These are phyloP conservation scores for Ophion obscuratus DNA, from an alignment of 2,888 invertebrate species.

Conservation along the genomic window DNA sequence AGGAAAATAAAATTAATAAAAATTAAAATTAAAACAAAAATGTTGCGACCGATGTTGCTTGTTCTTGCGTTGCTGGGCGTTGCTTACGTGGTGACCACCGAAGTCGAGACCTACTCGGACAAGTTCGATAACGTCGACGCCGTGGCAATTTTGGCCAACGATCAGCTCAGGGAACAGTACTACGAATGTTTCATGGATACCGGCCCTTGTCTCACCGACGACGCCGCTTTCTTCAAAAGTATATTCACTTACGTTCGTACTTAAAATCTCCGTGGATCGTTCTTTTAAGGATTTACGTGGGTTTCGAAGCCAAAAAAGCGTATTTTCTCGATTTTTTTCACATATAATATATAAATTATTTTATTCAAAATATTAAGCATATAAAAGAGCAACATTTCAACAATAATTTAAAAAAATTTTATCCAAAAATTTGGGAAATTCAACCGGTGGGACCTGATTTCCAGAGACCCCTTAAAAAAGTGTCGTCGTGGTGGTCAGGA, in stretches of 20 bases:
- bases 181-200: slow-evolving; percentile 76
- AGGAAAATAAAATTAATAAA: background rate
- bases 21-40: slow-evolving; percentile 14
- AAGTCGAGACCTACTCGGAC: slow-evolving; percentile 73
- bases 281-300: background rate
- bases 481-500: no score
- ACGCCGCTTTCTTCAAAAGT: slow-evolving; percentile 77
- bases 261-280: background rate
- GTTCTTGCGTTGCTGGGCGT: slow-evolving; percentile 46
- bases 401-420: no score
- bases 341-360: no score
- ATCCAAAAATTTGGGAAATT: no score
- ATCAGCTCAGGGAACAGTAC: slow-evolving; percentile 76
- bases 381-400: no score
- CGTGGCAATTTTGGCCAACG: slow-evolving; percentile 75
- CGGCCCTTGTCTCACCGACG: slow-evolving; percentile 74
- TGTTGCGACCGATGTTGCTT: slow-evolving; percentile 55
- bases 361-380: no score
- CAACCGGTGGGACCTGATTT: no score
- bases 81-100: slow-evolving; percentile 58
- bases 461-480: no score
- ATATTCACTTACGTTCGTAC: slow-evolving; percentile 8
- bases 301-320: no score
- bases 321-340: no score
- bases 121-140: slow-evolving; percentile 78